Base-by-base conservation (phyloP, 2,113 vertebrate genomes). In the Festucalex cinctus region DNA sequence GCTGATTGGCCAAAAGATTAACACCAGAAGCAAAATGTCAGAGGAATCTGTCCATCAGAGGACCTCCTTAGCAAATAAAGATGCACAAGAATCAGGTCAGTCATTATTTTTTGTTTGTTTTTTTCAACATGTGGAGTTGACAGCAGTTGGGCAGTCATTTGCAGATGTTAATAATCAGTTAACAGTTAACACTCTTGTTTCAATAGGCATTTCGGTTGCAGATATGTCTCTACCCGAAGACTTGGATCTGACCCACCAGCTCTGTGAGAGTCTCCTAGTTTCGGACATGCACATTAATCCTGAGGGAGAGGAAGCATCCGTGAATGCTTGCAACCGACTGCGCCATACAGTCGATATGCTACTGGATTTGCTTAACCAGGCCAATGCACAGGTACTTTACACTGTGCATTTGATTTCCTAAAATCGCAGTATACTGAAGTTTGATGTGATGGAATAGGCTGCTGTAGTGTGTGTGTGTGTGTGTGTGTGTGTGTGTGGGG, bases 181-280 rank as follows among this genome's bases (percentile, higher is more conserved):
- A 0, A 48, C 14, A 60, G 12, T 37, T 22, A 0, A 48, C 54
- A 53, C 41, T 43, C 20, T n/a, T 14, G 0, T 36, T 32, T 44
- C 56, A 13, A 24, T 19, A 82, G 77, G 80, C 37, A 74, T 87
- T 37, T 82, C 71, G 41, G 66, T 84, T 12, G 68, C 76, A 57
- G 83, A 88, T 41, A 28, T 83, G 54, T 77, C 85, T 46, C 56
- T 8, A 32, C 6, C 71, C 17, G 86, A 96, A 64, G 90, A 91
- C n/a, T 74, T 91, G 26, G 95, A 95, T 60, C 69, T 95, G 71
- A 94, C 93, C 48, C 93, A 96, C 1, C 65, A 92, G 24, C 84
- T 98, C 35, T 94, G 94, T 65, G 96, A 98, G 82, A 99, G 95
- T 75, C 77, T 95, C 71, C 91, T 99, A 51, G 92, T 93, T 66